Conservation (phyloP, 2,113 vertebrate genomes). For the Leptocoma aspasia region DNA sequence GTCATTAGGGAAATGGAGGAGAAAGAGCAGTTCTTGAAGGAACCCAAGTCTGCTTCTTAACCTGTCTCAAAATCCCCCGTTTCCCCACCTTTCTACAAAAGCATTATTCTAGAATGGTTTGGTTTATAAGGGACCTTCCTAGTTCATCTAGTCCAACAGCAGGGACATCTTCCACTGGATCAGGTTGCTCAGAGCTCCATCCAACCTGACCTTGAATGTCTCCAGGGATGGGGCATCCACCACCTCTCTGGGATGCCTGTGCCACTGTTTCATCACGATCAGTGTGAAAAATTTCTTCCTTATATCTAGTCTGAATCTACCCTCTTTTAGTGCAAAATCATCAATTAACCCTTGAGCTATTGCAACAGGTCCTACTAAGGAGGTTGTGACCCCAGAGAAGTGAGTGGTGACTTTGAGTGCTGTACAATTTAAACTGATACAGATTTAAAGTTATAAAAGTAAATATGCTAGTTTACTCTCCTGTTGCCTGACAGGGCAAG, state of each 20-base stretch:
- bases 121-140: neutral
- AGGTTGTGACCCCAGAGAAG: neutral
- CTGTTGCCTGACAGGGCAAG: neutral
- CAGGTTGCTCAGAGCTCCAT: neutral
- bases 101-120: neutral
- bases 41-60: neutral
- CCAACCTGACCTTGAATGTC: neutral
- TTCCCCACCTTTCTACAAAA: neutral
- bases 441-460: neutral
- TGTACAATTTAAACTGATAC: neutral
- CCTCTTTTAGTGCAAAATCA: neutral
- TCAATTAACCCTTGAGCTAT: neutral
- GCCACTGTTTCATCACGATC: neutral
- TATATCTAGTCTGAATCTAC: neutral
- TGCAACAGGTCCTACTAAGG: neutral
- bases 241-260: neutral
- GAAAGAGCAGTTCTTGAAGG: neutral
- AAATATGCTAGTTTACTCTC: neutral
- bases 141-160: neutral
- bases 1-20: constrained; percentile 20
- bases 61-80: neutral
- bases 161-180: neutral
- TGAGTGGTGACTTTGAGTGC: neutral
- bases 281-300: neutral
- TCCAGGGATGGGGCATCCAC: neutral